These are phyloP conservation scores for Heterocephalus glaber DNA, from an alignment of 2,113 vertebrate species.

Conservation along the genomic window DNA sequence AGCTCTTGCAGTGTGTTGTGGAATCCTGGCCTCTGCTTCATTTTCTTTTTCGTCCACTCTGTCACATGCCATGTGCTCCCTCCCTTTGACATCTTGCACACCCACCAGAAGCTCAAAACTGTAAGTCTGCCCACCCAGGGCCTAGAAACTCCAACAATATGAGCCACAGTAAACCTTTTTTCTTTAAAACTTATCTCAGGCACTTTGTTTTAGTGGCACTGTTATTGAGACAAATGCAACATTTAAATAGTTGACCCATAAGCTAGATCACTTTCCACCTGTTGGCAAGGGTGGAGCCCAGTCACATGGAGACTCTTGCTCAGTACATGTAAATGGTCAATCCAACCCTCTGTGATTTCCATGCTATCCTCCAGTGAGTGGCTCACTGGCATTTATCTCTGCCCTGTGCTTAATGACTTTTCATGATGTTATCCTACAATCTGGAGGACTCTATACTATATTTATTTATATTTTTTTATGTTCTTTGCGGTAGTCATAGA, in stretches of 20 bases:
- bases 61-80: no score
- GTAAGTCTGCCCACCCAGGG: background rate
- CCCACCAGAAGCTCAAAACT: background rate
- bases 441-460: background rate
- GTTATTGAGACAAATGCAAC: background rate
- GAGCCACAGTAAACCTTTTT: background rate
- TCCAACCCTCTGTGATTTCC: background rate
- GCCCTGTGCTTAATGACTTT: background rate
- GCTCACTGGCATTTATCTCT: background rate
- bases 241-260: background rate
- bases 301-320: rapidly evolving
- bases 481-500: background rate
- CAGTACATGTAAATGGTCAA: rapidly evolving
- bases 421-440: background rate
- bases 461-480: background rate
- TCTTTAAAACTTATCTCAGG: background rate
- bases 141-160: no score
- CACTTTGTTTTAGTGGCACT: background rate
- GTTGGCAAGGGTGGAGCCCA: background rate
- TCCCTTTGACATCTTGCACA: background rate
- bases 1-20: rapidly evolving
- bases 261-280: background rate
- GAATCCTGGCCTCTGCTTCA: background rate
- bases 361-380: rapidly evolving
- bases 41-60: background rate